A percentile compares a stretch with the other conserved stretches of the same genome.
These are phyloP conservation scores for Brachylomia viminalis DNA, from an alignment of 2,888 invertebrate species.

Conservation along the genomic window DNA sequence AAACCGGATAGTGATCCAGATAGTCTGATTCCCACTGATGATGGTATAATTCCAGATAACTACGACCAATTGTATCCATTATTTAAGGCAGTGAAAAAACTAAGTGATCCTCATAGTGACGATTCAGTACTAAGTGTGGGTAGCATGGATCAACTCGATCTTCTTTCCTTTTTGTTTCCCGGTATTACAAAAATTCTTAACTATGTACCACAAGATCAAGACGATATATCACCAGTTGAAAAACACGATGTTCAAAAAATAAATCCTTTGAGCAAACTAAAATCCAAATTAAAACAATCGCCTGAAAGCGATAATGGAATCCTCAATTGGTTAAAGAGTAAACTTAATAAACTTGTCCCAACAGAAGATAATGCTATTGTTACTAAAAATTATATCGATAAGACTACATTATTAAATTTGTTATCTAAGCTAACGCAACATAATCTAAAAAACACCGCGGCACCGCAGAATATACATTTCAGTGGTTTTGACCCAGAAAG, in stretches of 20 bases:
- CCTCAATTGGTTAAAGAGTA: slow-evolving; percentile 6
- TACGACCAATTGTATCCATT: not conserved
- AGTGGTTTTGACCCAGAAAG: slow-evolving; percentile 6
- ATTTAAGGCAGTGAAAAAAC: slow-evolving; percentile 3
- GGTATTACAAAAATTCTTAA: not conserved
- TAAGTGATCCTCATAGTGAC: slow-evolving; percentile 1
- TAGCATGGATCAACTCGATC: not conserved
- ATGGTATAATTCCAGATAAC: not conserved
- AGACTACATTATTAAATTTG: not conserved
- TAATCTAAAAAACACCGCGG: not conserved
- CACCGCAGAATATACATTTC: not conserved
- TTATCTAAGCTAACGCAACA: slow-evolving; percentile 12
- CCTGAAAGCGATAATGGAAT: not conserved
- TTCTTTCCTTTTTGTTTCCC: slow-evolving; percentile 7
- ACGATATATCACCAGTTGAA: not conserved
- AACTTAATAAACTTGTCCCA: slow-evolving; percentile 2
- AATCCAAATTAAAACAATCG: not conserved
- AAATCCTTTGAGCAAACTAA: slow-evolving; percentile 2
- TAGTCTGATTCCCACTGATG: not conserved
- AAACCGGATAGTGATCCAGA: slow-evolving; percentile 1
- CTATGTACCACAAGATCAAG: not conserved
- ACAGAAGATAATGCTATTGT: not conserved
- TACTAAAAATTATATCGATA: not conserved
- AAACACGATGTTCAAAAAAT: not conserved
- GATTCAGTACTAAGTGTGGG: not conserved